A percentile compares a stretch with the other conserved stretches of the same genome.
Evolutionary conservation across 2,797 vertebrate genomes (phyloP).

Genomic region (Alcedo quadribrachys): DNA sequence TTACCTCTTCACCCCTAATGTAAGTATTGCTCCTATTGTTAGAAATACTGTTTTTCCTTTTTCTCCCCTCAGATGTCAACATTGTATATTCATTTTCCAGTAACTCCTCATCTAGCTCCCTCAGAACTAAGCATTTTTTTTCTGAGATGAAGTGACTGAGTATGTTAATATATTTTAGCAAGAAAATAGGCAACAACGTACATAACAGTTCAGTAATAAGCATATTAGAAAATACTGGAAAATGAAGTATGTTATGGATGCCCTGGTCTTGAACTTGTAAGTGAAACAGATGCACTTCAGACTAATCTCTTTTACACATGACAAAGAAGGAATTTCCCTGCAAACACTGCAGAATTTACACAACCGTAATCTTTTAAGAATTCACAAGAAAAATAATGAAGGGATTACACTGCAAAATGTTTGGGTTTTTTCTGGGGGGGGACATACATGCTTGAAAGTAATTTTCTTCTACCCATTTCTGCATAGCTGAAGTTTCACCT

Average conservation of each 20-base stretch:
- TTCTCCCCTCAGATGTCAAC: not conserved
- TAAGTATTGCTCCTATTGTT: slow-evolving; percentile 68
- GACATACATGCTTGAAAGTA: not conserved
- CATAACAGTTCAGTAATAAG: not conserved
- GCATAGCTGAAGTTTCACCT: not conserved
- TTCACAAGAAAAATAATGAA: not conserved
- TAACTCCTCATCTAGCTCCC: not conserved
- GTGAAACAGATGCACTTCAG: not conserved
- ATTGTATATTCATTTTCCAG: not conserved
- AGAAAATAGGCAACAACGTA: not conserved
- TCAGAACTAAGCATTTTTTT: not conserved
- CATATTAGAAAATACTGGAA: not conserved
- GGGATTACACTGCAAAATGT: not conserved
- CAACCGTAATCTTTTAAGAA: not conserved
- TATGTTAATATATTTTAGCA: not conserved
- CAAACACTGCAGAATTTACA: not conserved
- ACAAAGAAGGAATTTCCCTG: not conserved
- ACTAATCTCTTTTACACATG: not conserved
- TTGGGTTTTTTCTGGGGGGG: too few species aligned
- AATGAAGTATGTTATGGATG: not conserved
- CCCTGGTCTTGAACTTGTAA: not conserved
- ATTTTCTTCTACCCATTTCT: not conserved
- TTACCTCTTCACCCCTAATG: slow-evolving; percentile 90
- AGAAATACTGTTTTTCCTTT: not conserved
- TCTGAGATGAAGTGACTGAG: not conserved